These are phyloP conservation scores for Pristionchus fissidentatus DNA, from an alignment of 2,888 invertebrate species.

Conservation along the genomic window DNA sequence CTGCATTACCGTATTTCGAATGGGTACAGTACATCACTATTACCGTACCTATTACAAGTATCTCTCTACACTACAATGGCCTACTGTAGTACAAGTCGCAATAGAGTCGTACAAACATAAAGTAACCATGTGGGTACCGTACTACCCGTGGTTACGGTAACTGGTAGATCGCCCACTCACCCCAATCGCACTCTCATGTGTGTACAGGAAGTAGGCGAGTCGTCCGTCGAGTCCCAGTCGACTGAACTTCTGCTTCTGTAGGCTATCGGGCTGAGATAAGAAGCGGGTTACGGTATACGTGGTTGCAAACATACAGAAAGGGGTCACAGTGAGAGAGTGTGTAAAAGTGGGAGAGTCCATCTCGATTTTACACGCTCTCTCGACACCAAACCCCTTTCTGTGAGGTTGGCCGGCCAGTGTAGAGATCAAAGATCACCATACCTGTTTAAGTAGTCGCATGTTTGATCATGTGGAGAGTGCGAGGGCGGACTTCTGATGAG, in stretches of 20 bases:
- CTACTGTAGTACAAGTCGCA: no score
- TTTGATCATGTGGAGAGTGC: background rate
- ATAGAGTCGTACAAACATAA: no score
- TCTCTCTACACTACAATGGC: no score
- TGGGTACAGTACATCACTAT: background rate
- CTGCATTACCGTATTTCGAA: slow-evolving; percentile 12
- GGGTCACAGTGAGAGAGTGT: no score
- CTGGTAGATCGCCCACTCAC: no score
- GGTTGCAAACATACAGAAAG: no score
- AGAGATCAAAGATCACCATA: background rate
- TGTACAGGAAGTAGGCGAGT: slow-evolving; percentile 28
- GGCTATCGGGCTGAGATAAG: background rate
- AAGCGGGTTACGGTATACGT: background rate
- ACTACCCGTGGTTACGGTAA: background rate
- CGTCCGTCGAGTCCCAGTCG: background rate
- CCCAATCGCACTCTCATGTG: background rate
- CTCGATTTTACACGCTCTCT: no score
- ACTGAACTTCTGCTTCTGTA: background rate
- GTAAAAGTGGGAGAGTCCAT: background rate
- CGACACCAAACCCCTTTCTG: no score
- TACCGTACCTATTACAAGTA: no score
- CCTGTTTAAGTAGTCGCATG: slow-evolving; percentile 34
- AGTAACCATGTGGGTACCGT: background rate
- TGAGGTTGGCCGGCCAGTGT: background rate
- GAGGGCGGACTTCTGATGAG: background rate